A percentile compares a stretch with the other conserved stretches of the same genome.
These are phyloP conservation scores for Cyrtorhinus lividipennis DNA, from an alignment of 1,140 invertebrate genomes.

Conservation along the genomic window DNA sequence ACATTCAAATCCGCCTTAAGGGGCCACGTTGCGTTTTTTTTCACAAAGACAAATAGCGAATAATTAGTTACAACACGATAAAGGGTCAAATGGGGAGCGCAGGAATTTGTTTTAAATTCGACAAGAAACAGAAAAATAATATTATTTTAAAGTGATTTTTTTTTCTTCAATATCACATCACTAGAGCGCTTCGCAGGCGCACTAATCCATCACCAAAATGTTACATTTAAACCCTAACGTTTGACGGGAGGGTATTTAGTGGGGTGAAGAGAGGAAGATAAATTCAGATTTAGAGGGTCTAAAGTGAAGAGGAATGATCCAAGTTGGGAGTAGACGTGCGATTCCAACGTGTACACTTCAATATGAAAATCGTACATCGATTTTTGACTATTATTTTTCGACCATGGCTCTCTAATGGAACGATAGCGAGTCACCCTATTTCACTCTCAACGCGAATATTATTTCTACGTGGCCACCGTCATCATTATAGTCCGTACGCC, in stretches of 20 bases:
- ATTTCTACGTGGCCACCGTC: too few species aligned
- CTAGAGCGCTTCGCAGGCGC: not conserved
- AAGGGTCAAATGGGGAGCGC: not conserved
- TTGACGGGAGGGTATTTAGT: not conserved
- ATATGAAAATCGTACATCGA: too few species aligned
- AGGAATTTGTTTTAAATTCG: not conserved
- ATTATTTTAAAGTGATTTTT: constrained; percentile 6
- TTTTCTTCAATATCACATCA: not conserved
- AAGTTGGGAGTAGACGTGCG: too few species aligned
- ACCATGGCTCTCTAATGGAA: too few species aligned
- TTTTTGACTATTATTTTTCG: too few species aligned
- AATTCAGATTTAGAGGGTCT: too few species aligned
- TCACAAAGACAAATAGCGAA: constrained; percentile 8
- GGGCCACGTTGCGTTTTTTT: not conserved
- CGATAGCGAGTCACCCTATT: too few species aligned
- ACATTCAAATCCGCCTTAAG: too few species aligned
- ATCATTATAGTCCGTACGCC: too few species aligned
- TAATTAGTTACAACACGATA: constrained; percentile 7
- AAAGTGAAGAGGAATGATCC: too few species aligned
- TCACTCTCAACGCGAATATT: too few species aligned
- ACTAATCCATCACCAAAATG: constrained; percentile 6
- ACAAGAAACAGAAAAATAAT: not conserved
- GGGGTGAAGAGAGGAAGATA: not conserved
- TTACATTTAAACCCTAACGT: constrained; percentile 3
- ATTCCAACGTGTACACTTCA: too few species aligned